Evolutionary conservation across 2,888 invertebrate genomes (phyloP), one percentile per base, ranked within the genome.

Genomic region (Pterostichus madidus): DNA sequence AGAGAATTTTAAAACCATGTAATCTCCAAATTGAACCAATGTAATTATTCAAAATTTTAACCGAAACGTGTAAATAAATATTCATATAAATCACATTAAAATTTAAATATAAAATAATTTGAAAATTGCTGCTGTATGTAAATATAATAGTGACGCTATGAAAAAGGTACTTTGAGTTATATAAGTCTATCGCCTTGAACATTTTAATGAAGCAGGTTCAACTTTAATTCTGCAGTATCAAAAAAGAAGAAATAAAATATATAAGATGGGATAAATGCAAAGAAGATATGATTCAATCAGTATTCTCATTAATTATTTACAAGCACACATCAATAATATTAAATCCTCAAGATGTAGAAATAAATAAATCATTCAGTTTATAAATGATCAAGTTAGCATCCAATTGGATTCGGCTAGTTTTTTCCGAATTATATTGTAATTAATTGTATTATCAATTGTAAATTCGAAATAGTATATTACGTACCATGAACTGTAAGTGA

Each of bases 181-280:
- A 35, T 32, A 64, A 64, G 64, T 64, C 64, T 64, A 64, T 64
- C 64, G 35, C 64, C 64, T 64, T 64, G 11, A 64, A 64, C 64
- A 64, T 64, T 64, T 39, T 64, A 64, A 64, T 64, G 64, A 64
- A 64, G 64, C 35, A 32, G 2, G 64, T 64, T 64, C 64, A 35
- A 64, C 64, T 64, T 64, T 64, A 64, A 64, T 35, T 64, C 64
- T 64, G 64, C 64, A 64, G 64, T 35, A 64, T 64, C 35, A 64
- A 64, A 35, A 64, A 64, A 64, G 61, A 61, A 61, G 64, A 35
- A 61, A 61, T 56, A 64, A 64, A 64, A 64, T 64, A 7, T 64
- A 13, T 32, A 64, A 64, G 64, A 64, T 35, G 1, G 31, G 32
- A 64, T 64, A 64, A 64, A 31, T 64, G 35, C 64, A 64, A 35